These are phyloP conservation scores for Acromyrmex heyeri DNA, from an alignment of 1,140 invertebrate species.

Conservation along the genomic window DNA sequence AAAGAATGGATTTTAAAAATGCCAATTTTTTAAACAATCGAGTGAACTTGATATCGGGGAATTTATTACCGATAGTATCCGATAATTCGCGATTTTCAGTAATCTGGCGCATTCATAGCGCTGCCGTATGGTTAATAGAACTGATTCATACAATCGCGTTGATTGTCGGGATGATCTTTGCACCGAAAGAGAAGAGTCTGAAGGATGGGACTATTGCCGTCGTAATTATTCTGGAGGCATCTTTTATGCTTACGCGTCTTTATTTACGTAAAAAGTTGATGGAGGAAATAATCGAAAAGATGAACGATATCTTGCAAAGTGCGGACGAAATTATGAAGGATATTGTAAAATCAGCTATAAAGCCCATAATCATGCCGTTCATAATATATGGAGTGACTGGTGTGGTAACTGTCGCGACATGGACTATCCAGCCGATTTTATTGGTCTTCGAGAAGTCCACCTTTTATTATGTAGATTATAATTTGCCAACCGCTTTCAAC, in stretches of 20 bases:
- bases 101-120: constrained; percentile 1
- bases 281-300: constrained; percentile 36
- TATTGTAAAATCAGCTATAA: background rate
- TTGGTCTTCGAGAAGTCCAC: constrained; percentile 8
- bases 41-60: constrained; percentile 61
- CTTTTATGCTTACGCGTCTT: constrained; percentile 37
- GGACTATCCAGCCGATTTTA: constrained; percentile 16
- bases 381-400: constrained; percentile 42
- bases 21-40: constrained; percentile 67
- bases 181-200: constrained; percentile 41
- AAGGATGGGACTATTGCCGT: constrained; percentile 52
- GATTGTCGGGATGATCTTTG: constrained; percentile 5
- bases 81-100: constrained; percentile 13
- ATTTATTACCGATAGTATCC: constrained; percentile 58
- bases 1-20: constrained; percentile 67
- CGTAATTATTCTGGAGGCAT: constrained; percentile 36
- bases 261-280: constrained; percentile 31
- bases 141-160: background rate
- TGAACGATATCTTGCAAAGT: constrained; percentile 9
- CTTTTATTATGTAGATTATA: constrained; percentile 67
- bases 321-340: background rate
- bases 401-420: constrained; percentile 16
- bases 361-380: constrained; percentile 34
- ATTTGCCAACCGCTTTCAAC: constrained; percentile 58
- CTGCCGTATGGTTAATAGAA: constrained; percentile 20